These are phyloP conservation scores for Spinus olivaceus DNA, from an alignment of 2,797 vertebrate genomes.

Conservation along the genomic window DNA sequence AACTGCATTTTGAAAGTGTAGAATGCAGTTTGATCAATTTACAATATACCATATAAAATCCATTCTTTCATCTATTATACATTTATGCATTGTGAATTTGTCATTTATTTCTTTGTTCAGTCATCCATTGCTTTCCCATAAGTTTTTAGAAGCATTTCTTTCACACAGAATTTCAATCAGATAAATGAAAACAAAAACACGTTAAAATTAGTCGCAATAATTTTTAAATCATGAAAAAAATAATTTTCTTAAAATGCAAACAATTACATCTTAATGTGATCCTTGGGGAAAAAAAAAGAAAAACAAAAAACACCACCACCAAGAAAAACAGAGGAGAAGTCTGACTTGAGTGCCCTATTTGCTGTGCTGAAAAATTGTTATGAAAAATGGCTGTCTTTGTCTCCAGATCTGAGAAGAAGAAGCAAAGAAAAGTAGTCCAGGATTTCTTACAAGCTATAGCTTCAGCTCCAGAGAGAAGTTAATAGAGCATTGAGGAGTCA, in stretches of 20 bases:
- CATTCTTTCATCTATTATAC: background rate
- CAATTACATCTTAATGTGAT: background rate
- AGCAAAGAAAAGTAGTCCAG: background rate
- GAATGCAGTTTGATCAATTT: background rate
- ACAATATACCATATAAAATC: background rate
- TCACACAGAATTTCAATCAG: background rate
- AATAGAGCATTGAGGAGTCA: background rate
- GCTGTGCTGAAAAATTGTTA: background rate
- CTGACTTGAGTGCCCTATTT: background rate
- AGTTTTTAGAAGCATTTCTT: background rate
- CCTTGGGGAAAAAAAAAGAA: background rate
- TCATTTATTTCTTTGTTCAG: background rate
- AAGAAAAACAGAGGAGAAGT: background rate
- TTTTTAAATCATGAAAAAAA: background rate
- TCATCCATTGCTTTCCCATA: background rate
- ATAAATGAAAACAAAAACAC: background rate
- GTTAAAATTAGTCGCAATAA: background rate
- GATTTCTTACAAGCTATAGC: background rate
- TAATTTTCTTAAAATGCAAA: background rate
- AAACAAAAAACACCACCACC: background rate
- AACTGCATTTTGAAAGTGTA: conserved; percentile 6
- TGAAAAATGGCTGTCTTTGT: background rate
- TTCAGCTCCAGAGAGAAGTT: background rate
- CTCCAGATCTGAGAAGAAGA: background rate
- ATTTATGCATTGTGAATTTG: background rate